A percentile compares a stretch with the other conserved stretches of the same genome.
These are phyloP conservation scores for Clarias fuscus DNA, from an alignment of 2,797 vertebrate species.

Conservation along the genomic window DNA sequence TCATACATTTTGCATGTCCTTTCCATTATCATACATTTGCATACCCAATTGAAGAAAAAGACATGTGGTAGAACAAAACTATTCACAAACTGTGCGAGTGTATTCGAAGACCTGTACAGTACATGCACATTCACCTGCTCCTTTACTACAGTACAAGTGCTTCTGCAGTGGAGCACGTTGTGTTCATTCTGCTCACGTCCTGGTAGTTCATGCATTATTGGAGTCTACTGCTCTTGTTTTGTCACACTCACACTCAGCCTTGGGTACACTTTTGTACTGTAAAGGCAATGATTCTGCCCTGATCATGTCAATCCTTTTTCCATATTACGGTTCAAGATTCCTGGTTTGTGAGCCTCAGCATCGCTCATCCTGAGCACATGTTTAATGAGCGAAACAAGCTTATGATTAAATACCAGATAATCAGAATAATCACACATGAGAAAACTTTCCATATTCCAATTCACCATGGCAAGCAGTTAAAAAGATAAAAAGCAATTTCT, in stretches of 20 bases:
- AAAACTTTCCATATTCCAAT: not conserved
- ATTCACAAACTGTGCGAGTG: not conserved
- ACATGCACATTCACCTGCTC: not conserved
- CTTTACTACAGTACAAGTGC: not conserved
- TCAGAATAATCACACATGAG: not conserved
- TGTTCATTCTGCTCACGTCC: slow-evolving; percentile 42
- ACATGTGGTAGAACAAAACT: not conserved
- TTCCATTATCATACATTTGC: slow-evolving; percentile 14
- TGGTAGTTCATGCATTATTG: not conserved
- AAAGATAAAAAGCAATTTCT: not conserved
- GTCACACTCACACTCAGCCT: not conserved
- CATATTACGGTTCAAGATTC: slow-evolving; percentile 27
- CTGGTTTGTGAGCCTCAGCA: slow-evolving; percentile 56
- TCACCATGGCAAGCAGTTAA: not conserved
- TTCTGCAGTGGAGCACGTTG: slow-evolving; percentile 15
- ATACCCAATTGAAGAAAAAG: not conserved
- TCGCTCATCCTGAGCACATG: not conserved
- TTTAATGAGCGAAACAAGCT: not conserved
- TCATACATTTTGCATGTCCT: slow-evolving; percentile 35
- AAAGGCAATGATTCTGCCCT: not conserved
- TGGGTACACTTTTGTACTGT: not conserved
- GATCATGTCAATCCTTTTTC: not conserved
- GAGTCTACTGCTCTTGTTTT: slow-evolving; percentile 1
- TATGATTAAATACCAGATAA: not conserved
- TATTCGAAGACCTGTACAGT: not conserved